A percentile compares a stretch with the other conserved stretches of the same genome.
Evolutionary conservation across 2,888 invertebrate species (phyloP).

Genomic region (Folsomia candida): DNA sequence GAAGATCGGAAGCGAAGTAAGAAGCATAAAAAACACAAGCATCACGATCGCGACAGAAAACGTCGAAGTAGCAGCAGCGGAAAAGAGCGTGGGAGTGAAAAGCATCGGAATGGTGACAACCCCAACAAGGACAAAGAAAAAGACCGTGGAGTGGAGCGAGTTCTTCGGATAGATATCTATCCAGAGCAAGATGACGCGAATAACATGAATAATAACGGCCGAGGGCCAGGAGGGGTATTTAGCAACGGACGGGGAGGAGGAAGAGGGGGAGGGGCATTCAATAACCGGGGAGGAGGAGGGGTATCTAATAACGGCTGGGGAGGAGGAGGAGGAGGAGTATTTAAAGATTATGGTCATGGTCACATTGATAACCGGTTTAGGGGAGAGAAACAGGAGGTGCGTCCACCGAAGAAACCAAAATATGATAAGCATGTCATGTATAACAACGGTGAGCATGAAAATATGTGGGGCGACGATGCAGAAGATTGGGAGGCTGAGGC

Average conservation of each 20-base stretch:
- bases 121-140: not conserved
- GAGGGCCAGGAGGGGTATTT: not conserved
- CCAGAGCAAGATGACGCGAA: not conserved
- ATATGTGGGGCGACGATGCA: slow-evolving; percentile 25
- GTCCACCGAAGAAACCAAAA: not conserved
- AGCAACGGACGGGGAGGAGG: not conserved
- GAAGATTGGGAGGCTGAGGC: slow-evolving; percentile 46
- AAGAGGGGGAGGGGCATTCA: not conserved
- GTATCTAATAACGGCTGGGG: not conserved
- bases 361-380: not conserved
- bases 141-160: too few species aligned
- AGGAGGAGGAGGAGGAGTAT: not conserved
- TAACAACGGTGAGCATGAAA: not conserved
- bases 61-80: not conserved
- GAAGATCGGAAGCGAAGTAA: not conserved
- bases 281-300: not conserved
- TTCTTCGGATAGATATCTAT: too few species aligned
- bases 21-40: not conserved
- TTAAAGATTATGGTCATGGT: not conserved
- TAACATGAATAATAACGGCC: not conserved
- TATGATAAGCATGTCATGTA: too few species aligned
- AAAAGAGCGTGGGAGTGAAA: not conserved
- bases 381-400: not conserved
- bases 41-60: not conserved
- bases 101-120: not conserved